Evolutionary conservation across 2,113 vertebrate genomes (phyloP).

Genomic region (Channa argus): DNA sequence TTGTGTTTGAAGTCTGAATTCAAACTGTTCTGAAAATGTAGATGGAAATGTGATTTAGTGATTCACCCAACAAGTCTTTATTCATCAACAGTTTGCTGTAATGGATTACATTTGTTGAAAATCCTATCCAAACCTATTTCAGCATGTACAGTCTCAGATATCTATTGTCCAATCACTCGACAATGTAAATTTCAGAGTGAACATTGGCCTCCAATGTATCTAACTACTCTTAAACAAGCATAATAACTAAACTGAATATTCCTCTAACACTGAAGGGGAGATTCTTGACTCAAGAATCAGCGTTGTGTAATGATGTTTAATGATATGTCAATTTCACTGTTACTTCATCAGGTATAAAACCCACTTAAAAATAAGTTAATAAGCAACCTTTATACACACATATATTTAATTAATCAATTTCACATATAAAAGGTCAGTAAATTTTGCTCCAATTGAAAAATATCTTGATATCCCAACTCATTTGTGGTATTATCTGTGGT

Average conservation of each 20-base stretch:
- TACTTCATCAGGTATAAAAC: constrained; percentile 67
- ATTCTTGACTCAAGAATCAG: constrained; percentile 18
- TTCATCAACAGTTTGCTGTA: background rate
- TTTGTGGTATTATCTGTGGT: constrained; percentile 33
- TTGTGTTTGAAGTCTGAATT: background rate
- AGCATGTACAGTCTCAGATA: background rate
- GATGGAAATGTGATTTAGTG: background rate
- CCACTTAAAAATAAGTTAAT: constrained; percentile 80
- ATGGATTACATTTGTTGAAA: constrained; percentile 18
- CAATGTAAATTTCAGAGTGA: no score
- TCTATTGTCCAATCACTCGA: background rate
- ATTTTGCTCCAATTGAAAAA: constrained; percentile 66
- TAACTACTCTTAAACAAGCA: constrained; percentile 29
- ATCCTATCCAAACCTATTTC: background rate
- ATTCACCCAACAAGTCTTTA: background rate
- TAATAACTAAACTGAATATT: constrained; percentile 23
- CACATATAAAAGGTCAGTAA: constrained; percentile 81
- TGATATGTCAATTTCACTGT: constrained; percentile 44
- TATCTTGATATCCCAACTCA: constrained; percentile 44
- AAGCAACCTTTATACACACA: constrained; percentile 76
- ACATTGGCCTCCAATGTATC: background rate
- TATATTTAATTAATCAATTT: constrained; percentile 77
- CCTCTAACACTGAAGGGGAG: constrained; percentile 29
- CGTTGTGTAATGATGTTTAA: constrained; percentile 37
- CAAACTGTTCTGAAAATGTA: constrained; percentile 3